These are phyloP conservation scores for Rhingia rostrata DNA, from an alignment of 2,888 invertebrate species.

Conservation along the genomic window DNA sequence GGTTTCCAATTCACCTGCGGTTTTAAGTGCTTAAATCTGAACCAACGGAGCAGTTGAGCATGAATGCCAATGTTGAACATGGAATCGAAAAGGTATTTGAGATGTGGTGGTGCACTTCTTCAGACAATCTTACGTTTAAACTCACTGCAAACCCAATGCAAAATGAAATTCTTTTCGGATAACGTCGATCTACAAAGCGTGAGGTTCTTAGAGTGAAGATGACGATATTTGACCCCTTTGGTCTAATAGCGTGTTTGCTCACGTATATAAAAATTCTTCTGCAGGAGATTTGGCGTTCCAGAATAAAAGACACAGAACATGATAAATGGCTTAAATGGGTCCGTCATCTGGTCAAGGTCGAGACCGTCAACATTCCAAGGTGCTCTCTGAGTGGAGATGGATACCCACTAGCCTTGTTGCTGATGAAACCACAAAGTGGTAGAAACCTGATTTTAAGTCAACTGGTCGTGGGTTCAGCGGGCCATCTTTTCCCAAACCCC, in stretches of 20 bases:
- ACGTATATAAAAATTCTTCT: neutral
- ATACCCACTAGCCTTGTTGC: too few relatives aligned
- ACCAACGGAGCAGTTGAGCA: neutral
- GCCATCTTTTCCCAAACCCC: too few relatives aligned
- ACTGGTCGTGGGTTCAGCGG: too few relatives aligned
- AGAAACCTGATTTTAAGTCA: too few relatives aligned
- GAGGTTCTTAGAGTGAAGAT: neutral
- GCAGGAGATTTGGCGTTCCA: neutral
- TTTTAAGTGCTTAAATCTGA: neutral
- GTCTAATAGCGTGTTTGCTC: neutral
- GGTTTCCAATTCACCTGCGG: constrained; percentile 32
- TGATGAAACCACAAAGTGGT: too few relatives aligned
- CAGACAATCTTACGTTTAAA: neutral
- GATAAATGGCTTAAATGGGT: neutral
- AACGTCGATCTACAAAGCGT: neutral
- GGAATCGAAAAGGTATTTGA: neutral
- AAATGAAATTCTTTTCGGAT: neutral
- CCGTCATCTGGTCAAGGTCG: neutral
- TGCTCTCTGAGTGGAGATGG: too few relatives aligned
- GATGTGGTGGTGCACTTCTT: constrained; percentile 10
- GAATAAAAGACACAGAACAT: neutral
- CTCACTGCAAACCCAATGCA: neutral
- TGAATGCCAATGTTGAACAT: constrained; percentile 19
- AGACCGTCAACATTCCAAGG: neutral
- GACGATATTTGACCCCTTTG: neutral